These are phyloP conservation scores for Archivesica marissinica DNA, from an alignment of 1,140 invertebrate species.

Conservation along the genomic window DNA sequence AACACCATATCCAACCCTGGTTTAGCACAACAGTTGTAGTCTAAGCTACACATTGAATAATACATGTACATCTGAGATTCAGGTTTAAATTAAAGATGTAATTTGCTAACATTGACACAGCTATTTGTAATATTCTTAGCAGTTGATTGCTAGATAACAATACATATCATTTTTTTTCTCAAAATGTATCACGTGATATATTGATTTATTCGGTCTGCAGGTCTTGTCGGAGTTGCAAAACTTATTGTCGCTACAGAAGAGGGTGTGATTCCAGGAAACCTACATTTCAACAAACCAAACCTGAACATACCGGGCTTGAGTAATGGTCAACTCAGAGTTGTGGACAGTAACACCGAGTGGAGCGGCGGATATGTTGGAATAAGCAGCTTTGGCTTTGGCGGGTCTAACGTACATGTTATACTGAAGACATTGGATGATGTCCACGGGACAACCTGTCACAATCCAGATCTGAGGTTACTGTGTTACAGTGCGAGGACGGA, in stretches of 20 bases:
- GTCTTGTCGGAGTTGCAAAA: conserved; percentile 94
- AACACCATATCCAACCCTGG: too few species aligned
- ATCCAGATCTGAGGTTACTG: conserved; percentile 72
- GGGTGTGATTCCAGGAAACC: conserved; percentile 93
- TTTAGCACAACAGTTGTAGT: background rate
- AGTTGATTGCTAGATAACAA: background rate
- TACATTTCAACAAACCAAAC: conserved; percentile 95
- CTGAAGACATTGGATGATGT: too few species aligned
- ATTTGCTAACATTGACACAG: background rate
- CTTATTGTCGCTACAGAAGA: conserved; percentile 95
- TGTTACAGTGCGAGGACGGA: conserved; percentile 92
- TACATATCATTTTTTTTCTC: background rate
- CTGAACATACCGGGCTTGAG: conserved; percentile 93
- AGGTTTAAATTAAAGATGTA: background rate
- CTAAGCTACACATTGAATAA: background rate
- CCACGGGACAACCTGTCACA: conserved; percentile 85
- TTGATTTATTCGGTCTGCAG: conserved; percentile 75
- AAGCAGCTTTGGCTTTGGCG: conserved; percentile 99
- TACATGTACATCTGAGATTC: background rate
- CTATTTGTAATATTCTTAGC: background rate
- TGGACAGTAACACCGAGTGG: conserved; percentile 91
- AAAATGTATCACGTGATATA: background rate
- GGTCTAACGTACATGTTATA: conserved; percentile 96
- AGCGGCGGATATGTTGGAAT: conserved; percentile 93
- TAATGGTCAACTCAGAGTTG: conserved; percentile 94